phyloP scores from a whole-genome alignment of 92 coral and sea anemone genomes.

The Zoanthus sociatus region DNA sequence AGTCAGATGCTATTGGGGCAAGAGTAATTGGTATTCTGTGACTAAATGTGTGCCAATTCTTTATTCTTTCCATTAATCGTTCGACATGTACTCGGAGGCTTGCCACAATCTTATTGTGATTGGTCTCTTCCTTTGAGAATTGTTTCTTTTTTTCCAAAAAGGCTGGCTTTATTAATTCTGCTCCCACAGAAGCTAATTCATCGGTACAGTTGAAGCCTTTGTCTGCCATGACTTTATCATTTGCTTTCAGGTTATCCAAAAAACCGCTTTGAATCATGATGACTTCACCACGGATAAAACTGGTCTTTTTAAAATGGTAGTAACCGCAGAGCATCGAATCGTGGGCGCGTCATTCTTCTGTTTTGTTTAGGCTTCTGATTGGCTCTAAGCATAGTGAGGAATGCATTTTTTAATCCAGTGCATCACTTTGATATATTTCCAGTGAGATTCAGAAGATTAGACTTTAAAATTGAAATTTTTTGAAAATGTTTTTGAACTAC shows the following conservation, averaged over 20 bases:
- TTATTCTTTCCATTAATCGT: conserved; percentile 66
- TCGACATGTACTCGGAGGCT: conserved; percentile 70
- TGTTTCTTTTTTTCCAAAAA: conserved; percentile 43
- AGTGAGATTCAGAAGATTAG: no score
- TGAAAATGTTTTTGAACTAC: no score
- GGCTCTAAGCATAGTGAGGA: no score
- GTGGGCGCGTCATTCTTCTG: no score
- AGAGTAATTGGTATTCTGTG: conserved; percentile 53
- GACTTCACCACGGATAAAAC: no score
- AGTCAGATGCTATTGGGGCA: conserved; percentile 56
- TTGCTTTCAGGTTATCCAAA: conserved; percentile 25
- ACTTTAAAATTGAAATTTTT: no score
- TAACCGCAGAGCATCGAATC: no score
- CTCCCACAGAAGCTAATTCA: conserved; percentile 64
- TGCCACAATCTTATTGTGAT: conserved; percentile 70
- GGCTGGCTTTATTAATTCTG: conserved; percentile 52
- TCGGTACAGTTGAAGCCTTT: conserved; percentile 60
- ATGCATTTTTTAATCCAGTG: no score
- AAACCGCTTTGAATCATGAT: conserved; percentile 55
- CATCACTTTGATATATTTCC: no score
- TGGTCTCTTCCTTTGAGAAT: conserved; percentile 64
- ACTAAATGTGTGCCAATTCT: conserved; percentile 68
- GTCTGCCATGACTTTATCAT: conserved; percentile 64
- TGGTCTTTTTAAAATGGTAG: no score
- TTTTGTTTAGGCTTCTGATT: no score